Base-by-base conservation (phyloP, 37 sponge, comb jelly and placozoan species). In the Hormiphora californensis region DNA sequence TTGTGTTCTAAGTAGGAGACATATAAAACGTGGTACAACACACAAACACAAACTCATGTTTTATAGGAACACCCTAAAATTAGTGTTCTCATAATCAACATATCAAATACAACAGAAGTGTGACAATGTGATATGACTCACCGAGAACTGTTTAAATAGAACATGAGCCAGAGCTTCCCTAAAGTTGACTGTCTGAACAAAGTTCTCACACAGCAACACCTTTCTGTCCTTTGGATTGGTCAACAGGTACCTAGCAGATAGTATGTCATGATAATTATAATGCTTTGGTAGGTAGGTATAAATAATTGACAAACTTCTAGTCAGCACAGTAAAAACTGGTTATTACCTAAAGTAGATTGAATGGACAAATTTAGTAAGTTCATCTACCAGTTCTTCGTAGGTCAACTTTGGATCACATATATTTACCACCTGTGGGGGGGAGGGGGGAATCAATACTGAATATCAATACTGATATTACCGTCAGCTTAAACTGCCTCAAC, bases 221-320 rank as follows among this genome's bases (percentile, higher is more conserved):
- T 73, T 73, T 73, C 81, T 39, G 23, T 73, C 81, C 38, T 73
- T 73, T 15, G 81, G 81, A 17, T 73, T 73, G 1, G 81, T 73
- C 23, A 73, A 46, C 81, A 73, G 27, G 44, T 73, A 40, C 44
- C 81, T 73, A 39, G 19, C 4, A 4, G 23, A 4, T 57, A 30
- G 59, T n/a, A 27, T 5, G 7, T 57, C 3, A 27, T 17, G 21
- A 57, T 7, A 4, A 19, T 5, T 4, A 57, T 28, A 5, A 4
- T 19, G 4, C 19, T 28, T 28, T 57, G 25, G 23, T 57, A 57
- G 19, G 59, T 4, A 46, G 11, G 12, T 17, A 8, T 17, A 46
- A 46, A 15, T 46, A 46, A 15, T 17, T 12, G 12, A 15, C 51
- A 12, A 8, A 46, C 53, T 49, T 49, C 53, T 57, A 15, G n/a